Conservation (phyloP, 1,140 invertebrate genomes). For the Melipona quadrifasciata region DNA sequence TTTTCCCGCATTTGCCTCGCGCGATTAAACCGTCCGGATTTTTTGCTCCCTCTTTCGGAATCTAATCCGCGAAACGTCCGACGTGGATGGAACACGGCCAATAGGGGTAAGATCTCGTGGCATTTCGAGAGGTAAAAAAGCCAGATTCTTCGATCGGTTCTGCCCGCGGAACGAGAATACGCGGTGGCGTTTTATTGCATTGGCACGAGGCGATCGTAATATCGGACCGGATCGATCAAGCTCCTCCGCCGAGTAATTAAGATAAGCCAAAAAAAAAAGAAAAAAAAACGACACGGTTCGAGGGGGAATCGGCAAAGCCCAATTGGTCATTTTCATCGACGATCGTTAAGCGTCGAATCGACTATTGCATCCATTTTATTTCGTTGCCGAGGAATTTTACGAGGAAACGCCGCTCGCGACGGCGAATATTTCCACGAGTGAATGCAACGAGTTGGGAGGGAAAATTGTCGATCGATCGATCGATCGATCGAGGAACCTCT, state of each 20-base stretch:
- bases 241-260: neutral
- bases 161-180: neutral
- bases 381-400: too few relatives aligned
- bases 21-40: neutral
- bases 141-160: too few relatives aligned
- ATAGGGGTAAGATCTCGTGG: neutral
- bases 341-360: neutral
- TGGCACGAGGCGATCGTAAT: conserved; percentile 12
- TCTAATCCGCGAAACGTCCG: neutral
- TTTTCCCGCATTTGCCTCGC: neutral
- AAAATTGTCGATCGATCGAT: too few relatives aligned
- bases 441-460: too few relatives aligned
- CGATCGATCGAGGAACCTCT: too few relatives aligned
- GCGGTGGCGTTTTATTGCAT: neutral
- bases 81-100: conserved; percentile 3
- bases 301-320: neutral
- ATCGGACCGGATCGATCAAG: neutral
- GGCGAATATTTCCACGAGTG: too few relatives aligned
- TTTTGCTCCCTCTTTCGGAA: neutral
- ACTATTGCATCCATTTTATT: neutral
- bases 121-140: conserved; percentile 5
- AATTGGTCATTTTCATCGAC: neutral
- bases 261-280: neutral
- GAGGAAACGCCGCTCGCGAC: neutral
- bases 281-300: neutral